Evolutionary conservation across 2,113 vertebrate genomes (phyloP).

Genomic region (Melanerpes formicivorus): DNA sequence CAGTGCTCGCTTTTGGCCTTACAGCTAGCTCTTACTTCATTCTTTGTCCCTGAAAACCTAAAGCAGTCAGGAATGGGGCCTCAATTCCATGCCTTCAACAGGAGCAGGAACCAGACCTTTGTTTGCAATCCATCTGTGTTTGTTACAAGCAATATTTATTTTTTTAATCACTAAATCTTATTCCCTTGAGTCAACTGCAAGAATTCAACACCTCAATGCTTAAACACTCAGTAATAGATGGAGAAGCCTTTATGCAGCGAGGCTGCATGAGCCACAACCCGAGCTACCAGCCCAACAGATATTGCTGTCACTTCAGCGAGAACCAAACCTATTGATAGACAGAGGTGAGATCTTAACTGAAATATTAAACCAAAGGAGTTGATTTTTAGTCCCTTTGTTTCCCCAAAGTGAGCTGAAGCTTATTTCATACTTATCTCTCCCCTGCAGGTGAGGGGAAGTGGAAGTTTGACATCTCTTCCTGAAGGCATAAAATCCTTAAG

Average conservation of each 20-base stretch:
- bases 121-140: neutral
- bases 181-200: conserved; percentile 1
- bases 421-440: neutral
- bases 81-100: neutral
- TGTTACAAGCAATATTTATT: neutral
- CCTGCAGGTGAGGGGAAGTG: fast-evolving
- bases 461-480: neutral
- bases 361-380: neutral
- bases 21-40: neutral
- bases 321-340: neutral
- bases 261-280: neutral
- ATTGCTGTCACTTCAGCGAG: neutral
- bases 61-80: neutral
- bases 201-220: neutral
- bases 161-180: neutral
- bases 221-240: neutral
- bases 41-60: conserved; percentile 20
- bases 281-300: neutral
- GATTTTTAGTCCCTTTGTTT: neutral
- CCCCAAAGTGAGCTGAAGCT: neutral
- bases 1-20: conserved; percentile 4
- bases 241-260: neutral
- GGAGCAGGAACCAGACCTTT: conserved; percentile 4
- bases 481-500: neutral
- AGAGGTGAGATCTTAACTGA: neutral